phyloP scores from a whole-genome alignment of 2,113 vertebrate genomes.

The Amazona vittata region DNA sequence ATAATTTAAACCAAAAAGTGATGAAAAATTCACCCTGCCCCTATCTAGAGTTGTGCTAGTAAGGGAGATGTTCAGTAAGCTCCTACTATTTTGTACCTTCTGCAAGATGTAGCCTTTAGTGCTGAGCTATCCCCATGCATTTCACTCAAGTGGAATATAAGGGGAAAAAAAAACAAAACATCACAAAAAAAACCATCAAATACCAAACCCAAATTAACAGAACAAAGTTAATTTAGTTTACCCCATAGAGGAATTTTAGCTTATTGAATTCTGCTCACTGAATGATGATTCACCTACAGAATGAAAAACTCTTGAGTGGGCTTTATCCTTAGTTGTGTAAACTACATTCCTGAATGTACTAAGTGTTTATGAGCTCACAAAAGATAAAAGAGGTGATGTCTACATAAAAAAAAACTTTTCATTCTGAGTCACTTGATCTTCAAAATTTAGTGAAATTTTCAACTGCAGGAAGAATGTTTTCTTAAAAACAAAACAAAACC shows the following conservation, averaged over 20 bases:
- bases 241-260: background rate
- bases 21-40: background rate
- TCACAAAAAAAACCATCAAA: background rate
- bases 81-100: background rate
- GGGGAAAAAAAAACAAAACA: background rate
- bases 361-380: background rate
- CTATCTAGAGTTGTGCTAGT: background rate
- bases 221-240: background rate
- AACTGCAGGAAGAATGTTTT: background rate
- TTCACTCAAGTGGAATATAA: background rate
- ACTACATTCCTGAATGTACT: background rate
- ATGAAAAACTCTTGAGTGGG: background rate
- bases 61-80: background rate
- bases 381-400: background rate
- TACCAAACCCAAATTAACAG: rapidly evolving
- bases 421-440: background rate
- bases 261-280: background rate
- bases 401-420: background rate
- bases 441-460: background rate
- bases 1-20: background rate
- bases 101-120: background rate
- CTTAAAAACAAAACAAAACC: background rate
- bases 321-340: background rate
- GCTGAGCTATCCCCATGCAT: background rate
- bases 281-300: background rate